These are phyloP conservation scores for Caenorhabditis brenneri DNA, from an alignment of 1,140 invertebrate species.

Conservation along the genomic window DNA sequence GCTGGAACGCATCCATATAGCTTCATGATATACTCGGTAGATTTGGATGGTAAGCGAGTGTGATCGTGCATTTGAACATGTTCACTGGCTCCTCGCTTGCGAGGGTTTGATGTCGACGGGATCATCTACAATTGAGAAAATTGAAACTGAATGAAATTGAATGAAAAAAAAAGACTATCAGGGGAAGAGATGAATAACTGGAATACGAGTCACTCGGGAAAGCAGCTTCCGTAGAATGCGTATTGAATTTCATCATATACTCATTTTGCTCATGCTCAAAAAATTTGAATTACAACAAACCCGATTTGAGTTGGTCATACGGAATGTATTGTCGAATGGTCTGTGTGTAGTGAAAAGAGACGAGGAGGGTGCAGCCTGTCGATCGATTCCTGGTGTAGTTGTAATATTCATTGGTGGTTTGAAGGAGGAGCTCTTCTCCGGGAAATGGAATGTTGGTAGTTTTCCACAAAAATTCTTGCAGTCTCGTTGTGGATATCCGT, in stretches of 20 bases:
- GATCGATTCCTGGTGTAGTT: too few relatives aligned
- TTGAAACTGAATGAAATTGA: not conserved
- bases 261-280: too few relatives aligned
- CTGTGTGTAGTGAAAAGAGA: too few relatives aligned
- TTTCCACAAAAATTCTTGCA: not conserved
- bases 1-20: not conserved
- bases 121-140: not conserved
- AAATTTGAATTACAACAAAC: too few relatives aligned
- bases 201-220: too few relatives aligned
- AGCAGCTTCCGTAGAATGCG: not conserved
- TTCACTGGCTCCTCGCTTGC: not conserved
- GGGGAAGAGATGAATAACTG: not conserved
- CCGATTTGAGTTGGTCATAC: too few relatives aligned
- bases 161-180: too few relatives aligned
- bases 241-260: too few relatives aligned
- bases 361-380: too few relatives aligned
- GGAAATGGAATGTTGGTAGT: not conserved
- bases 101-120: not conserved
- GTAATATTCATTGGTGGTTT: not conserved
- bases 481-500: not conserved
- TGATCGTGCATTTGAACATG: not conserved
- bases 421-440: not conserved
- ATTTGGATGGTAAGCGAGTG: not conserved
- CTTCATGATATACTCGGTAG: not conserved
- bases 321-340: too few relatives aligned